Evolutionary conservation across 2,797 vertebrate genomes (phyloP), one percentile per base, ranked within the genome.

Genomic region (Hydrolagus colliei): DNA sequence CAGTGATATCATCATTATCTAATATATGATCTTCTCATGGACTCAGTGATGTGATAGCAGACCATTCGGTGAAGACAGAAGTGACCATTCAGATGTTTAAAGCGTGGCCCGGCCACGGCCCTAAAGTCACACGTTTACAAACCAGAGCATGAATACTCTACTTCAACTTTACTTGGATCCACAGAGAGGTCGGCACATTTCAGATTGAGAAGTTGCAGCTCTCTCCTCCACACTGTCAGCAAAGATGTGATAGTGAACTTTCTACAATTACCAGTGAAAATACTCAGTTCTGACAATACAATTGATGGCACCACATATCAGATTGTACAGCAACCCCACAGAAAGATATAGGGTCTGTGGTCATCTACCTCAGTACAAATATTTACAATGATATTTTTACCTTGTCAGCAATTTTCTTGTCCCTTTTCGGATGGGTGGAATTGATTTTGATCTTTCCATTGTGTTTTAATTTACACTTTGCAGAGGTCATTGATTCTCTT

Each of bases 61-160:
- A 16, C 63, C 35, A 16, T 35, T 84, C 65, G 35, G 41, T 41
- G 61, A 67, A 84, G 79, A 71, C 68, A 84, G 10, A 82, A 84
- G 35, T 10, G 22, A n/a, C 63, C 18, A 7, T 84, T 68, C 35
- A 68, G 27, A 35, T 68, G 18, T 18, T 84, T 41, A 84, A 32
- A n/a, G 62, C 18, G 9, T 68, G 62, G 67, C 65, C 62, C 16
- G 62, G n/a, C 10, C 22, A 82, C 41, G 22, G 32, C 1, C 13
- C 63, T 18, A 41, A 10, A 20, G 79, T 9, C 14, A 67, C 35
- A 68, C 11, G 18, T 27, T 68, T 71, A 68, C 63, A 41, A 65
- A 84, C 18, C 14, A 20, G 8, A 10, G 16, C 10, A 41, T 18
- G 20, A 65, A 27, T n/a, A 20, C 8, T 67, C 63, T n/a, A 20